Evolutionary conservation across 1,140 invertebrate species (phyloP).

Genomic region (Zaprionus davidi): DNA sequence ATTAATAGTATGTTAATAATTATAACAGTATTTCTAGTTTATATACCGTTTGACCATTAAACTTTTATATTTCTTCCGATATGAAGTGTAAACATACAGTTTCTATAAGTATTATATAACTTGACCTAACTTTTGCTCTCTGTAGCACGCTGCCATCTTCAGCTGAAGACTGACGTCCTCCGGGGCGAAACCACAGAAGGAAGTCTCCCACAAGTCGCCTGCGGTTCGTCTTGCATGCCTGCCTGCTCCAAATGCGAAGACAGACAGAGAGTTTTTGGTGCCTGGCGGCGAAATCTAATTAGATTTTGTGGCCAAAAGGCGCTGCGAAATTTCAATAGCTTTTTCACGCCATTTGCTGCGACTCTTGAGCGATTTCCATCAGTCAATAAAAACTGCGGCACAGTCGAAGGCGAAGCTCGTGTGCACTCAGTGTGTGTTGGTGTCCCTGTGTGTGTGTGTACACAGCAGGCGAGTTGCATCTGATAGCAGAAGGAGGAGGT

Average conservation of each 20-base stretch:
- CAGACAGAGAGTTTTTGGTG: slow-evolving; percentile 25
- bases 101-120: not conserved
- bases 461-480: slow-evolving; percentile 59
- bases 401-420: slow-evolving; percentile 13
- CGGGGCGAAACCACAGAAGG: slow-evolving; percentile 38
- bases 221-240: slow-evolving; percentile 36
- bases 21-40: too few relatives aligned
- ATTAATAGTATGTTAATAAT: too few relatives aligned
- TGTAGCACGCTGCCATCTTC: not conserved
- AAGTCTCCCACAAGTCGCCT: slow-evolving; percentile 32
- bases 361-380: slow-evolving; percentile 78
- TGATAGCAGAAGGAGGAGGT: slow-evolving; percentile 40
- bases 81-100: not conserved
- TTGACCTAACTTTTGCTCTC: not conserved
- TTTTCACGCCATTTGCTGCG: slow-evolving; percentile 12
- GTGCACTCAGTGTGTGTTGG: not conserved
- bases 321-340: slow-evolving; percentile 47
- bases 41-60: too few relatives aligned
- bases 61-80: not conserved
- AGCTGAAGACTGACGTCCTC: slow-evolving; percentile 60
- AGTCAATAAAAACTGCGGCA: slow-evolving; percentile 69
- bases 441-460: not conserved
- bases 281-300: slow-evolving; percentile 64
- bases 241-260: slow-evolving; percentile 1
- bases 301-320: slow-evolving; percentile 72